Conservation (phyloP, 2,888 invertebrate genomes). For the Meghimatium bilineatum region DNA sequence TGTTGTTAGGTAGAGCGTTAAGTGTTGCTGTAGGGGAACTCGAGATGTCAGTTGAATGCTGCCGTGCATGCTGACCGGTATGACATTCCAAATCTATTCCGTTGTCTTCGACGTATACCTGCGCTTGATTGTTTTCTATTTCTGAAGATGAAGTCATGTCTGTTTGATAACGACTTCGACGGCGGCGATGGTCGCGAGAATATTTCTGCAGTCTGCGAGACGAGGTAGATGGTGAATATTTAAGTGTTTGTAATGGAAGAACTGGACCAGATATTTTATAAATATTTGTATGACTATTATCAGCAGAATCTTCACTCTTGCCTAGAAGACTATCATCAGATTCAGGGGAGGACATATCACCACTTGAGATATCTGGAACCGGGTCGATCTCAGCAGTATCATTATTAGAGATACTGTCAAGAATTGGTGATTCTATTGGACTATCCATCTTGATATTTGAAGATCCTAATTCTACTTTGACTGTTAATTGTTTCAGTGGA, state of each 20-base stretch:
- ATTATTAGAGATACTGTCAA: neutral
- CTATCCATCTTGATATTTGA: conserved; percentile 55
- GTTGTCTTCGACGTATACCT: neutral
- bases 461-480: conserved; percentile 61
- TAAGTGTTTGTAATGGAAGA: conserved; percentile 27
- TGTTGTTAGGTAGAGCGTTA: conserved; percentile 38
- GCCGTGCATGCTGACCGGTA: neutral
- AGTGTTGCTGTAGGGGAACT: conserved; percentile 28
- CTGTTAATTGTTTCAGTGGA: conserved; percentile 62
- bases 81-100: neutral
- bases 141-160: conserved; percentile 27
- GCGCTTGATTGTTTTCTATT: neutral
- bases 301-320: conserved; percentile 15
- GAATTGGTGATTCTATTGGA: neutral
- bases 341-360: conserved; percentile 40
- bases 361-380: conserved; percentile 38
- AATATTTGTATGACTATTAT: conserved; percentile 29
- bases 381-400: conserved; percentile 28
- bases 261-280: conserved; percentile 16
- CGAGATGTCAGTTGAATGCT: conserved; percentile 38
- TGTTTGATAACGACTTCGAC: conserved; percentile 13
- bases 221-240: conserved; percentile 27
- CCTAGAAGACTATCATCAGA: conserved; percentile 52
- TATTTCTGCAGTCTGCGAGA: conserved; percentile 11
- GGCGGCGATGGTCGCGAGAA: conserved; percentile 18